Conservation (phyloP, 2,113 vertebrate genomes). For the Motacilla tschutschensis region DNA sequence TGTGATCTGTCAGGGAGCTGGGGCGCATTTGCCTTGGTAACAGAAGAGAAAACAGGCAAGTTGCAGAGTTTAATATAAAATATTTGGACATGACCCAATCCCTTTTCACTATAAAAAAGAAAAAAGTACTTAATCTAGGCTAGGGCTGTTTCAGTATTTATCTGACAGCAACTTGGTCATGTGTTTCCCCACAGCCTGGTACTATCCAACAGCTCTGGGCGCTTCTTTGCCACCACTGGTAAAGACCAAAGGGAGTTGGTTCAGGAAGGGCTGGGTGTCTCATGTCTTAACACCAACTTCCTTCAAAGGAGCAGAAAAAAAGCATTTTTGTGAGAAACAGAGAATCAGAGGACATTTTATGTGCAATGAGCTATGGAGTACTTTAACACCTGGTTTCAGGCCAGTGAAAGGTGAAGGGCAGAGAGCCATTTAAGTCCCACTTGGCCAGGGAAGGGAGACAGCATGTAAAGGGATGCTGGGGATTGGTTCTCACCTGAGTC, state of each 20-base stretch:
- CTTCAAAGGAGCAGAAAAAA: background rate
- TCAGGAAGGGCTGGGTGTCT: background rate
- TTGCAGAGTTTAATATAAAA: background rate
- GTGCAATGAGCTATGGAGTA: background rate
- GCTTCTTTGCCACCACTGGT: background rate
- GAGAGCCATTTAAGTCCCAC: background rate
- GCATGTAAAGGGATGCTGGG: background rate
- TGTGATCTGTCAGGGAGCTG: background rate
- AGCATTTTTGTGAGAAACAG: background rate
- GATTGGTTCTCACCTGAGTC: background rate
- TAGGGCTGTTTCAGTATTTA: background rate
- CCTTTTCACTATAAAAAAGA: background rate
- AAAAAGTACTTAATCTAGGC: background rate
- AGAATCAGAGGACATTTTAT: background rate
- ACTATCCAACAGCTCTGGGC: background rate
- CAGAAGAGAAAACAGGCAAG: background rate
- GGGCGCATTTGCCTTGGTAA: background rate
- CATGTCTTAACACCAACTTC: background rate
- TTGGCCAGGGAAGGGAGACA: background rate
- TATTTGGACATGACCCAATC: background rate
- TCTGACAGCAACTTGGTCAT: background rate
- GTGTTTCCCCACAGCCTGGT: background rate
- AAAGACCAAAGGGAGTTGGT: background rate
- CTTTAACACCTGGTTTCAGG: background rate
- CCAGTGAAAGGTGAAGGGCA: background rate